Base-by-base conservation (phyloP, 2,113 vertebrate genomes). In the Dermatemys mawii region DNA sequence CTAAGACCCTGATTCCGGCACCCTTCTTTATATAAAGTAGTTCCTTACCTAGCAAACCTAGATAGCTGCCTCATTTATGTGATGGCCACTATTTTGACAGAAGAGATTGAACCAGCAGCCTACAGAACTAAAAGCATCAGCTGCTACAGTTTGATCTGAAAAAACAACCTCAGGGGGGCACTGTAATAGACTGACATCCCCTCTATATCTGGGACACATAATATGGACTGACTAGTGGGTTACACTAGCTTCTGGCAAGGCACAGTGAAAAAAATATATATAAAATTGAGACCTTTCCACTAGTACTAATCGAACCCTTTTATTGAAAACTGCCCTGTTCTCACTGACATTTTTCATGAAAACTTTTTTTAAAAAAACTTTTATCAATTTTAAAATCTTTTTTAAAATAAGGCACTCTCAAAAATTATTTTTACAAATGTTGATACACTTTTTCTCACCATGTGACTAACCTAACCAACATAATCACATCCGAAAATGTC, bases 31-130 rank as follows among this genome's bases (percentile, higher is more conserved):
- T 32, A 67, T 16, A 32, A 63, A 88, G 60, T 4, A 11, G 26
- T 86, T 78, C 46, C 12, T 88, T 81, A 41, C 57, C 50, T 2
- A 2, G 16, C 16, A 83, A 83, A 88, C 35, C 35, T 94, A 81
- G 46, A 70, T 5, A 80, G 60, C 32, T n/a, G 35, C 32, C 16
- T 3, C 49, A 90, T 53, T 7, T 41, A 49, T 85, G 35, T 44
- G 48, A 46, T 26, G 75, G 51, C 14, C 44, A 84, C 13, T 6
- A 38, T 49, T 5, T 8, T 46, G 87, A 48, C 27, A 91, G n/a
- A 8, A 70, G 26, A 16, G 26, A 44, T 19, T 46, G 0, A 0
- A 44, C 44, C 48, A 21, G 82, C 24, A 44, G 83, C 49, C 32
- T 44, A 50, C 38, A 85, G 35, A 90, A 41, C 19, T 78, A 32